Conservation (phyloP, 2,113 vertebrate species). For the Dasyornis broadbenti region DNA sequence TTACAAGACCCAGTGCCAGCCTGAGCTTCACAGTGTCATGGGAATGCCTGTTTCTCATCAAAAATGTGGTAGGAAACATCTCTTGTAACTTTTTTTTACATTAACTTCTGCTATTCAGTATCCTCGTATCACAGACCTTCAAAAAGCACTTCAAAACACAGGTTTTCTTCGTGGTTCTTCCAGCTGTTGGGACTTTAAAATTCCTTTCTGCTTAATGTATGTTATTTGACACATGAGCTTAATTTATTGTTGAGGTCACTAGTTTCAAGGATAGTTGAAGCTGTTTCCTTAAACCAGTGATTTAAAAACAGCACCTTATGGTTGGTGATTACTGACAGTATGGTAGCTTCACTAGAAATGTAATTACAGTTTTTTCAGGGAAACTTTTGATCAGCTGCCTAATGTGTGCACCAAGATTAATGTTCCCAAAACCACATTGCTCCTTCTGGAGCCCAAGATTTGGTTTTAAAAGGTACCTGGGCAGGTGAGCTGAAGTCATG, state of each 20-base stretch:
- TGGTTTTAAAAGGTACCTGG: background rate
- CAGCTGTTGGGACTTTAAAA: background rate
- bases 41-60: background rate
- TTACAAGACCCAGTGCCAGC: background rate
- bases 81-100: background rate
- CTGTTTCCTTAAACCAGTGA: background rate
- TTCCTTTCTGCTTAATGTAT: background rate
- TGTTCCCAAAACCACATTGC: background rate
- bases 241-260: background rate
- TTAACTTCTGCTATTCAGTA: background rate
- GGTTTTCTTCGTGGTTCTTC: rapidly evolving
- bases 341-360: background rate
- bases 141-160: background rate
- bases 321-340: background rate
- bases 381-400: background rate
- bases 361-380: background rate
- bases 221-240: background rate
- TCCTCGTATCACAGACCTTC: background rate
- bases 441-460: background rate
- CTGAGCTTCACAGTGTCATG: background rate
- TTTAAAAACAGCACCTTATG: background rate
- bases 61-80: background rate
- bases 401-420: background rate
- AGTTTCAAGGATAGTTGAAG: background rate
- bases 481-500: background rate